These are phyloP conservation scores for Erannis defoliaria DNA, from an alignment of 2,888 invertebrate genomes.

Conservation along the genomic window DNA sequence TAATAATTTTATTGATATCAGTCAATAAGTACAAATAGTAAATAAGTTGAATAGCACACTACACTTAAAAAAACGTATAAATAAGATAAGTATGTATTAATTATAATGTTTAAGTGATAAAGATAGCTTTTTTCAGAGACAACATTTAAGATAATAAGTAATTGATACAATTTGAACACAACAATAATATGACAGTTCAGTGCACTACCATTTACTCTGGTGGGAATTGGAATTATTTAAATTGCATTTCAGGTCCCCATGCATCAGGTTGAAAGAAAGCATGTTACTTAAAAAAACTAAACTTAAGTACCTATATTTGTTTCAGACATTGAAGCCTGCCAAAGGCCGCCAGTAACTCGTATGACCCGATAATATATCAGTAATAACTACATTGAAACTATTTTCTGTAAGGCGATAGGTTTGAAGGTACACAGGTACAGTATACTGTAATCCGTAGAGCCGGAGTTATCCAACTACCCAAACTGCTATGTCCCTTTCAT, in stretches of 20 bases:
- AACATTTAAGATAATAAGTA: neutral
- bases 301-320: neutral
- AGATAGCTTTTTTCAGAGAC: constrained; percentile 1
- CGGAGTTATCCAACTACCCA: too few relatives aligned
- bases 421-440: too few relatives aligned
- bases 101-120: constrained; percentile 1
- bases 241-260: constrained; percentile 66
- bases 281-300: neutral
- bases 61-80: constrained; percentile 26
- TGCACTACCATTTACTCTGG: constrained; percentile 39
- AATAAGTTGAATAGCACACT: constrained; percentile 39
- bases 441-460: too few relatives aligned
- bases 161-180: constrained; percentile 21
- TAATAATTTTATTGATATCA: constrained; percentile 48
- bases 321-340: too few relatives aligned
- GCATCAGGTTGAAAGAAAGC: constrained; percentile 17
- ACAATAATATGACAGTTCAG: constrained; percentile 19
- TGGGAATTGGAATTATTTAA: constrained; percentile 66
- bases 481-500: too few relatives aligned
- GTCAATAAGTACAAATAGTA: constrained; percentile 45
- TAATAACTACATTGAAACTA: too few relatives aligned
- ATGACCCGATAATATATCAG: too few relatives aligned
- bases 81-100: constrained; percentile 24
- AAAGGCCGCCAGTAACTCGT: too few relatives aligned
- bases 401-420: too few relatives aligned